A percentile compares a stretch with the other conserved stretches of the same genome.
These are phyloP conservation scores for Calameuta filiformis DNA, from an alignment of 2,888 invertebrate genomes.

Conservation along the genomic window DNA sequence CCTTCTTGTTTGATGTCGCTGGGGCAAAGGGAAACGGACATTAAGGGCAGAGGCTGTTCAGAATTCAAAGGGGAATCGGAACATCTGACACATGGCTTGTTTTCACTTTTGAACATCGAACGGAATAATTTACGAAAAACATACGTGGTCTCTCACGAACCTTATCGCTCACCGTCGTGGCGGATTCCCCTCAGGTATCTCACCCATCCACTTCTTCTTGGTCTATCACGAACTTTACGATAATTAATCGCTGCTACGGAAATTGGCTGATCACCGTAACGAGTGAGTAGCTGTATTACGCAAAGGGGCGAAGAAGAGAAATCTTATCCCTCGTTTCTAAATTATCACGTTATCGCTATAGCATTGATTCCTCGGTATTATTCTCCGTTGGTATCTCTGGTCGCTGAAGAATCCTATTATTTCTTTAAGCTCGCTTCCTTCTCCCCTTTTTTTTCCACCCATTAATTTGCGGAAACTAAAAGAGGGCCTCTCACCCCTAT, in stretches of 20 bases:
- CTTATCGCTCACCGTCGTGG: background rate
- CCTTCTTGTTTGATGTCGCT: background rate
- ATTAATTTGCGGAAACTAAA: background rate
- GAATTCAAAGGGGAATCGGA: conserved; percentile 2
- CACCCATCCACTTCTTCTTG: background rate
- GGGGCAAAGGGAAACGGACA: background rate
- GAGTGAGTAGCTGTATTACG: background rate
- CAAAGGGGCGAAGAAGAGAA: background rate
- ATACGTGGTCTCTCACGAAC: background rate
- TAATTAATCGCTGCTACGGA: background rate
- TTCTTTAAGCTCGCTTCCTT: background rate
- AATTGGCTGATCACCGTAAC: background rate
- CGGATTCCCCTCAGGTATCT: background rate
- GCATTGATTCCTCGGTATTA: background rate
- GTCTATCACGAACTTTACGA: background rate
- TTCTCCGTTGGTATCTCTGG: background rate
- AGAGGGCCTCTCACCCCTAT: background rate
- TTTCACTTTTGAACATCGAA: background rate
- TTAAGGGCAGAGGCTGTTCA: background rate
- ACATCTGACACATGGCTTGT: background rate
- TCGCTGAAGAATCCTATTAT: background rate
- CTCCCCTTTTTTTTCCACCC: background rate
- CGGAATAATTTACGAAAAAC: background rate
- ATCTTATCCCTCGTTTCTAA: background rate
- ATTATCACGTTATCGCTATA: background rate